Conservation (phyloP, 2,888 invertebrate genomes). For the Rhingia campestris region DNA sequence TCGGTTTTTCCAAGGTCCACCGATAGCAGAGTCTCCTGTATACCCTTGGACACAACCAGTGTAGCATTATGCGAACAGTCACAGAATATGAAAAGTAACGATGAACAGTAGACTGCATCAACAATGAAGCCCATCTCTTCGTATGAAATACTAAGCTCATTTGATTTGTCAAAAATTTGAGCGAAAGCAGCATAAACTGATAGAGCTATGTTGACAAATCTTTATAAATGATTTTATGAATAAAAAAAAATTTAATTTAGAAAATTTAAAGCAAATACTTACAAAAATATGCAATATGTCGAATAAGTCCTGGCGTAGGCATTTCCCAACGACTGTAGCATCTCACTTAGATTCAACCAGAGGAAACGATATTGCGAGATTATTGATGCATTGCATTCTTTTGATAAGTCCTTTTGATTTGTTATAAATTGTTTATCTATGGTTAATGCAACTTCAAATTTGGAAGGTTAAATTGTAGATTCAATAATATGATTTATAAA, state of each 20-base stretch:
- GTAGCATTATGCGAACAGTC: slow-evolving; percentile 88
- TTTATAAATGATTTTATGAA: slow-evolving; percentile 73
- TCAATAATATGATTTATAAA: no score
- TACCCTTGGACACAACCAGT: slow-evolving; percentile 86
- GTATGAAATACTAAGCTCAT: slow-evolving; percentile 84
- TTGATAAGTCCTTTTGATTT: slow-evolving; percentile 84
- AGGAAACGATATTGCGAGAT: slow-evolving; percentile 86
- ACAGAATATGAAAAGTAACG: slow-evolving; percentile 86
- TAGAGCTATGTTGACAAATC: slow-evolving; percentile 87
- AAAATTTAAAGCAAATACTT: slow-evolving; percentile 68
- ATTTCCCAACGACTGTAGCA: slow-evolving; percentile 86
- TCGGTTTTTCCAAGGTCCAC: slow-evolving; percentile 85
- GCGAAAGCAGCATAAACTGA: slow-evolving; percentile 87
- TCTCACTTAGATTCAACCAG: slow-evolving; percentile 87
- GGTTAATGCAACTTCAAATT: no score
- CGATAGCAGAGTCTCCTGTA: slow-evolving; percentile 85
- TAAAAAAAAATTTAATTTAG: not conserved
- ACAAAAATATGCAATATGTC: slow-evolving; percentile 87
- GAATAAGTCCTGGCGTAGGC: slow-evolving; percentile 88
- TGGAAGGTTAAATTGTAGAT: no score
- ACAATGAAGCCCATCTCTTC: slow-evolving; percentile 87
- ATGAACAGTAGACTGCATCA: slow-evolving; percentile 86
- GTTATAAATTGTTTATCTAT: not conserved
- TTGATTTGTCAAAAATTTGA: slow-evolving; percentile 86
- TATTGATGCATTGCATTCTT: slow-evolving; percentile 84